Evolutionary conservation across 2,113 vertebrate species (phyloP), one percentile per base, ranked within the genome.

Genomic region (Tympanuchus pallidicinctus): DNA sequence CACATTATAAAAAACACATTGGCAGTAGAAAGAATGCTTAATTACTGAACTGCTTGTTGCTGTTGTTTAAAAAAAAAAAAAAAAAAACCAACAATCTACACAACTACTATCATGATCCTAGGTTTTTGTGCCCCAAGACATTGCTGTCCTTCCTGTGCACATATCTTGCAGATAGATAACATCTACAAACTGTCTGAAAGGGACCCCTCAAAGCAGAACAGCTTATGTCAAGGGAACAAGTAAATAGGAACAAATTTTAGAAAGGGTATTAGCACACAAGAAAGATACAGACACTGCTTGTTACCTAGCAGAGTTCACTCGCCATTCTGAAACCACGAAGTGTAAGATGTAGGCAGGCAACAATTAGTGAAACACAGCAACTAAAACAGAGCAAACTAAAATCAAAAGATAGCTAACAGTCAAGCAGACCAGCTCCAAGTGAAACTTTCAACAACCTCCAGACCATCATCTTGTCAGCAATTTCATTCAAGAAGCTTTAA

Each of bases 161-260:
- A 40, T 38, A 93, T 13, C 7, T 34, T 79, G 52, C 70, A 96
- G 43, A 77, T 13, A 86, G 52, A 75, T 14, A 86, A 20, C 7
- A 78, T 95, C 69, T 28, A 92, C 95, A 92, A 95, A 90, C 32
- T 38, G 82, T 86, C 83, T 78, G 96, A 67, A 86, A 30, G 52
- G 66, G 72, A 93, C 81, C 85, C 89, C 73, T 85, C 50, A 85
- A 86, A 91, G 82, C 63, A 95, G 47, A 95, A 94, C 42, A 78
- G 71, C 27, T 86, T 47, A 92, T 66, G 94, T 76, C 95, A 93
- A 95, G 69, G 4, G 3, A 93, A 84, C 38, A 43, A 95, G 45
- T 67, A 94, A 94, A 75, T 89, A 94, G 42, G 36, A 73, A 69
- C 69, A 85, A 52, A 32, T 14, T 67, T 89, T 64, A 89, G 57